Base-by-base conservation (phyloP, 2,113 vertebrate genomes). In the Lathamus discolor region DNA sequence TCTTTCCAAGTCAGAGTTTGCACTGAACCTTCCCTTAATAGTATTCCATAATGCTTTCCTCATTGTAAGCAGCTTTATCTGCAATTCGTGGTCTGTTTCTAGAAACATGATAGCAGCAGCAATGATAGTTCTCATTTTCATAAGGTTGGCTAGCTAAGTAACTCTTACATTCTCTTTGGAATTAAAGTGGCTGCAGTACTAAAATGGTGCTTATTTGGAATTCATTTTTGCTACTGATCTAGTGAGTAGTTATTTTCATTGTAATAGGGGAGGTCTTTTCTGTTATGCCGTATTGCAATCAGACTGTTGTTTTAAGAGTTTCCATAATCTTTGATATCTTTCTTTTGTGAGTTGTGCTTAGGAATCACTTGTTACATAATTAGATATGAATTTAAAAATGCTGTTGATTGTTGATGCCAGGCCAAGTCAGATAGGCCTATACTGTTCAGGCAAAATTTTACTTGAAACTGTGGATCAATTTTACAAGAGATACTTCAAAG, bases 361-460 rank as follows among this genome's bases (percentile, higher is more conserved):
- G 74, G 55, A 72, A 68, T 82, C 19, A 10, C 28, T 84, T 95
- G 31, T 78, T 79, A 64, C 11, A 6, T 78, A 62, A 69, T 55
- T 0, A 0, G 28, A 37, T 64, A 25, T 0, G 4, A 67, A 52
- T 54, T 62, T 55, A 2, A 73, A 92, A 72, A 39, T 41, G 22
- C 0, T 49, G 9, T 74, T 68, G 43, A 12, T 68, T 67, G 13
- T 17, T 82, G 15, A 15, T 68, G 44, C 14, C 5, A 83, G 41
- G 10, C 44, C 44, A 69, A 49, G 19, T 69, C 59, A 79, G 18
- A 33, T 51, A 44, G 35, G 49, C 7, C 24, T 89, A 0, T 67
- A 22, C 66, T 64, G 33, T 52, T 90, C 35, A 66, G 24, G n/a
- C 25, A 66, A 11, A 46, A 37, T 6, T 41, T 82, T 68, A 11